Evolutionary conservation across 2,888 invertebrate species (phyloP).

Genomic region (Andrena bucephala): DNA sequence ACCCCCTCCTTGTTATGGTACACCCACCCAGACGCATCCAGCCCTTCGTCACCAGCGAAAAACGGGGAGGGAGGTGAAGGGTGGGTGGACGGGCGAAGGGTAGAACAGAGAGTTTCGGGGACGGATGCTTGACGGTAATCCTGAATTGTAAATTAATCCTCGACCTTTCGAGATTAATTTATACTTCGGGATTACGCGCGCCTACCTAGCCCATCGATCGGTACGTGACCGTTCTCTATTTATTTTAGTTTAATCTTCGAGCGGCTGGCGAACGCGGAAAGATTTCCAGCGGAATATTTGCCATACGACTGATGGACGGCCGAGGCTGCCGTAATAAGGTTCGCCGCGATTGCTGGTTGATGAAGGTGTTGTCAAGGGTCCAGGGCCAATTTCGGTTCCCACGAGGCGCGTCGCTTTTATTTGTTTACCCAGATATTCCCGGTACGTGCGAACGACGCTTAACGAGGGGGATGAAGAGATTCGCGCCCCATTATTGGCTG

Average conservation of each 20-base stretch:
- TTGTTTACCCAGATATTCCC: constrained; percentile 48
- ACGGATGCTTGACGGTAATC: constrained; percentile 73
- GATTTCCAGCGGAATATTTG: constrained; percentile 11
- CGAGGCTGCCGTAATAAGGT: constrained; percentile 36
- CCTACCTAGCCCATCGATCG: constrained; percentile 38
- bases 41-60: constrained; percentile 46
- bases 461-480: constrained; percentile 17
- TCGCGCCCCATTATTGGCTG: constrained; percentile 2
- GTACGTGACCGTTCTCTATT: constrained; percentile 23
- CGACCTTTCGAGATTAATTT: constrained; percentile 75
- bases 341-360: constrained; percentile 11
- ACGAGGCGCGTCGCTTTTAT: constrained; percentile 45
- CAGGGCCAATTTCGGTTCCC: constrained; percentile 49
- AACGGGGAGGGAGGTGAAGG: constrained; percentile 32
- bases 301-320: constrained; percentile 25
- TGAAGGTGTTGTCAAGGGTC: constrained; percentile 38
- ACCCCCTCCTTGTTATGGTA: constrained; percentile 60
- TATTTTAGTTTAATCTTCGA: constrained; percentile 56
- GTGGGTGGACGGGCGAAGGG: neutral
- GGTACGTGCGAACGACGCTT: constrained; percentile 3
- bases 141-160: constrained; percentile 78
- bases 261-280: constrained; percentile 8
- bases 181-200: constrained; percentile 64
- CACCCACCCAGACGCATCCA: constrained; percentile 55
- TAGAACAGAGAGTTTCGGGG: constrained; percentile 25